Conservation (phyloP, 2,888 invertebrate species). For the Psylliodes chrysocephalus region DNA sequence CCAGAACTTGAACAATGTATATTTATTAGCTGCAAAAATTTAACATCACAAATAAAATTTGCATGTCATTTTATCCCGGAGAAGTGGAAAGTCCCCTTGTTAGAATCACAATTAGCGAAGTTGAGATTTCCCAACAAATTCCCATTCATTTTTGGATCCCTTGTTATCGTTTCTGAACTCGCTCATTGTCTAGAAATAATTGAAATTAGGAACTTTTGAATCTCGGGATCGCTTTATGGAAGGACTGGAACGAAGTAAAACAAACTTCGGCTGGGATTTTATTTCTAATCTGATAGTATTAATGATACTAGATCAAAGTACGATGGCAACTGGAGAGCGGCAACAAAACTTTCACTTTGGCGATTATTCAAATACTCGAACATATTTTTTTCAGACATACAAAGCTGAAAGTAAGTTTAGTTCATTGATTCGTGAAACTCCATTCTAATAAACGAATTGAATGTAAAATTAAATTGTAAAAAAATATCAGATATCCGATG, state of each 20-base stretch:
- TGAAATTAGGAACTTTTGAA: slow-evolving; percentile 30
- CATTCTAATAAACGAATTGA: too few relatives aligned
- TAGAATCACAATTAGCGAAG: slow-evolving; percentile 29
- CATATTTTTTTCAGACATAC: too few relatives aligned
- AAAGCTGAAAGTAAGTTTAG: too few relatives aligned
- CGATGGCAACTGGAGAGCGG: slow-evolving; percentile 1
- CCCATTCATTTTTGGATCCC: slow-evolving; percentile 12
- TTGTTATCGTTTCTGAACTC: slow-evolving; percentile 28
- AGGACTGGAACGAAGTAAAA: neutral
- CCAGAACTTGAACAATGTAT: slow-evolving; percentile 6
- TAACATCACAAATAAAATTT: slow-evolving; percentile 24
- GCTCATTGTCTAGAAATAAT: slow-evolving; percentile 28
- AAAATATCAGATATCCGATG: too few relatives aligned
- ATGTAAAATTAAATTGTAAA: too few relatives aligned
- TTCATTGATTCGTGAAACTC: too few relatives aligned
- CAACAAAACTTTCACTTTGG: neutral
- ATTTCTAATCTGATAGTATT: slow-evolving; percentile 2
- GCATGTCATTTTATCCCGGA: slow-evolving; percentile 4
- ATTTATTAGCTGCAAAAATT: slow-evolving; percentile 5
- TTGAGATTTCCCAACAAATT: slow-evolving; percentile 20
- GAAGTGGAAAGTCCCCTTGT: slow-evolving; percentile 25
- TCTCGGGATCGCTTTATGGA: slow-evolving; percentile 1
- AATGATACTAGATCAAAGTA: slow-evolving; percentile 1
- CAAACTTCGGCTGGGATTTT: slow-evolving; percentile 5
- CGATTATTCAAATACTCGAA: too few relatives aligned